Evolutionary conservation across 2,113 vertebrate genomes (phyloP).

Genomic region (Columba livia): DNA sequence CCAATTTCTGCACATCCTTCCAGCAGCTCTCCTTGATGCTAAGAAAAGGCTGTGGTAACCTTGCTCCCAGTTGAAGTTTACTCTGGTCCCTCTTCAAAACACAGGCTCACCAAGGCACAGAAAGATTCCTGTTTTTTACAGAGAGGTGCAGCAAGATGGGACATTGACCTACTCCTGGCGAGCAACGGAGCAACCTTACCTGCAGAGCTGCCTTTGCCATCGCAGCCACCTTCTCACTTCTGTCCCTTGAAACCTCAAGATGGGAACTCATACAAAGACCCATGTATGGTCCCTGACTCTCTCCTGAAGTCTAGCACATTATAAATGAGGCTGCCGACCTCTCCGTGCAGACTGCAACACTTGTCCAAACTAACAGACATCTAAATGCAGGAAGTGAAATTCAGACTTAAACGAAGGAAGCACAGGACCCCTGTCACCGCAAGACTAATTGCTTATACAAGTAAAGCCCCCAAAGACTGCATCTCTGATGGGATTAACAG

Average conservation of each 20-base stretch:
- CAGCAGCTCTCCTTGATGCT: neutral
- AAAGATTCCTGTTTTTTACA: neutral
- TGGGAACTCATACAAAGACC: neutral
- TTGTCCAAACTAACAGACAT: neutral
- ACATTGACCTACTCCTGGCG: rapidly evolving
- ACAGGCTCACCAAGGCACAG: neutral
- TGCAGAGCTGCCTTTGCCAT: neutral
- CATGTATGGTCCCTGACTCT: neutral
- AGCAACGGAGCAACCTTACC: rapidly evolving
- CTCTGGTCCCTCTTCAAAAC: neutral
- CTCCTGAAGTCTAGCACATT: neutral
- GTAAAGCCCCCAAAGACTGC: neutral
- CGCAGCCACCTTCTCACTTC: neutral
- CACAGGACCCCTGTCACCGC: neutral
- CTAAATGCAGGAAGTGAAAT: neutral
- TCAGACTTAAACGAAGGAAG: neutral
- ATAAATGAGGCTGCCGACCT: neutral
- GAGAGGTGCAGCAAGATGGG: neutral
- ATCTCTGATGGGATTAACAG: neutral
- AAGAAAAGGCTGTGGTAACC: neutral
- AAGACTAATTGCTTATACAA: neutral
- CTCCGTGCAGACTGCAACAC: rapidly evolving
- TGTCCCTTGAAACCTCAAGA: neutral
- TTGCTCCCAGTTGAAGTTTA: neutral
- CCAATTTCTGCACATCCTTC: neutral